Base-by-base conservation (phyloP, 2,888 invertebrate genomes). In the Drosophila maculinotata region DNA sequence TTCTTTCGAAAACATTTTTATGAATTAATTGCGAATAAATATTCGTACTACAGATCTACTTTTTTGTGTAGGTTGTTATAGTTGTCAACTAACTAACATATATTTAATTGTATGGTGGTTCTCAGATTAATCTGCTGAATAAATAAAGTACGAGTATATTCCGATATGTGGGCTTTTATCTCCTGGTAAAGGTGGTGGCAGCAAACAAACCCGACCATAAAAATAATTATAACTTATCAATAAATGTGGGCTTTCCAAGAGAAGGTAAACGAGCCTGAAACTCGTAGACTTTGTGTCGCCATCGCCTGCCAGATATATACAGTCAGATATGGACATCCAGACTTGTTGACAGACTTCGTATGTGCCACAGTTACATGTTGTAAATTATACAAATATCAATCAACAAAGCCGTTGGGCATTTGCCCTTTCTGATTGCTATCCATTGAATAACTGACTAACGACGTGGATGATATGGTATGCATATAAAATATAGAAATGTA, bases 191-290 rank as follows among this genome's bases (percentile, higher is more conserved):
- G 78, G 72, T 67, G 72, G 69, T 67, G 81, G 57, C 73, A 66
- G 78, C 74, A 79, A 86, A 83, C 74, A 86, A 73, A 67, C 48
- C 14, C 28, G 45, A 39, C 28, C 74, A 74, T 87, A 87, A 85
- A 85, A 71, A 69, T 75, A 80, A 80, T 87, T 80, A 86, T 84
- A 84, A 80, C 80, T 85, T 80, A 69, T 84, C 81, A 87, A 80
- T 70, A 73, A 76, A 75, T 30, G 25, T 59, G 76, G 52, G 20
- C 20, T 56, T 49, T 47, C 47, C 15, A 17, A 9, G 38, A 42
- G 42, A 41, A 45, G 58, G 48, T 20, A 48, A 69, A 20, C 42
- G 30, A 26, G 54, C 4, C 39, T 54, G 69, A 56, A 72, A 63
- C 74, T 69, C 81, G 64, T 51, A 82, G 81, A 82, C 81, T 41